Conservation (phyloP, 2,113 vertebrate genomes). For the Neopipo cinnamomea region DNA sequence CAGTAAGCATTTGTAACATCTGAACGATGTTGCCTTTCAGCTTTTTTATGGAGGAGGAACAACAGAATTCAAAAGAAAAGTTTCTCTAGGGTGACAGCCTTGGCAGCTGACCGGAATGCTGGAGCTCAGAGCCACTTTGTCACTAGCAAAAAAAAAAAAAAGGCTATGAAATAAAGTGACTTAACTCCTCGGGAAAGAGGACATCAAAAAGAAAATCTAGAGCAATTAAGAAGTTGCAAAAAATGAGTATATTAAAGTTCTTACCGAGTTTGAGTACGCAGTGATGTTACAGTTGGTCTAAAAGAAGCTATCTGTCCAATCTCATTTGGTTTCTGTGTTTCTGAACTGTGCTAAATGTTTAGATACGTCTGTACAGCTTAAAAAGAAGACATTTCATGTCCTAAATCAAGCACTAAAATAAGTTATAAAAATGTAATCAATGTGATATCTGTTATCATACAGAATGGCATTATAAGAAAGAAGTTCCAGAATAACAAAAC, state of each 20-base stretch:
- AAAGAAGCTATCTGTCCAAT: neutral
- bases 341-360: neutral
- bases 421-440: neutral
- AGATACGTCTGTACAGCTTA: neutral
- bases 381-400: neutral
- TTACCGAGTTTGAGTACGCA: neutral
- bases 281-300: neutral
- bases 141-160: neutral
- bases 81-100: constrained; percentile 39
- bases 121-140: constrained; percentile 35
- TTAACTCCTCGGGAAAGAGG: neutral
- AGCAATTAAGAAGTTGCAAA: neutral
- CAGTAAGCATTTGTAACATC: neutral
- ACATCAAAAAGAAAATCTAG: neutral
- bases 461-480: neutral
- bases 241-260: neutral
- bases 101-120: constrained; percentile 32
- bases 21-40: constrained; percentile 26
- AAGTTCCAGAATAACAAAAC: neutral
- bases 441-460: neutral
- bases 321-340: neutral
- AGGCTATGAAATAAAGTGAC: neutral
- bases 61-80: constrained; percentile 13
- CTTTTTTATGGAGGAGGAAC: neutral
- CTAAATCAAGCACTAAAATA: neutral